phyloP scores from a whole-genome alignment of 92 coral and sea anemone species.

The Phymanthus crucifer region DNA sequence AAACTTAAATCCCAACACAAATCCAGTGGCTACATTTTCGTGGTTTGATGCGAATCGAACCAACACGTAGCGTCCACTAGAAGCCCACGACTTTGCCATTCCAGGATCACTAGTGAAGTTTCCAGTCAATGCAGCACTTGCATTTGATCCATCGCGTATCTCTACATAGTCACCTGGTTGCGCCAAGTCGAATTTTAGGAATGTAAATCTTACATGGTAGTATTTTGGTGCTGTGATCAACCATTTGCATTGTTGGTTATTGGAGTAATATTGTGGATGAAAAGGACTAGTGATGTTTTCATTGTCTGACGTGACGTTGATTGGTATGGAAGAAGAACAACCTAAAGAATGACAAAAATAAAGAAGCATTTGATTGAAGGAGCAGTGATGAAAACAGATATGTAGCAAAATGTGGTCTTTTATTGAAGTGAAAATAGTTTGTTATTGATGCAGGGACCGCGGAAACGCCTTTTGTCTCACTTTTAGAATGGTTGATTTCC shows the following conservation, averaged over 20 bases:
- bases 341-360: background rate
- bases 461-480: too few species aligned
- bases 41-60: background rate
- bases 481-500: too few species aligned
- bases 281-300: constrained; percentile 20
- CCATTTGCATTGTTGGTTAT: constrained; percentile 28
- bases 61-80: background rate
- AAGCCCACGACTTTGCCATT: background rate
- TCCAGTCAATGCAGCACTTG: constrained; percentile 17
- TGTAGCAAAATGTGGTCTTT: too few species aligned
- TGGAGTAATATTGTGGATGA: constrained; percentile 13
- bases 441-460: too few species aligned
- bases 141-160: constrained; percentile 17
- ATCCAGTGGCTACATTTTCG: background rate
- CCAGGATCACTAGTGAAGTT: constrained; percentile 1
- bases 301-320: background rate
- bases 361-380: too few species aligned
- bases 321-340: background rate
- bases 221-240: constrained; percentile 25
- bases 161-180: constrained; percentile 34
- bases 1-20: background rate
- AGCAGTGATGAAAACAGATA: too few species aligned
- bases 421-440: too few species aligned
- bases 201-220: background rate
- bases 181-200: constrained; percentile 21